A percentile compares a stretch with the other conserved stretches of the same genome.
Conservation (phyloP, 1,140 invertebrate genomes). For the Drosophila rhopaloa region DNA sequence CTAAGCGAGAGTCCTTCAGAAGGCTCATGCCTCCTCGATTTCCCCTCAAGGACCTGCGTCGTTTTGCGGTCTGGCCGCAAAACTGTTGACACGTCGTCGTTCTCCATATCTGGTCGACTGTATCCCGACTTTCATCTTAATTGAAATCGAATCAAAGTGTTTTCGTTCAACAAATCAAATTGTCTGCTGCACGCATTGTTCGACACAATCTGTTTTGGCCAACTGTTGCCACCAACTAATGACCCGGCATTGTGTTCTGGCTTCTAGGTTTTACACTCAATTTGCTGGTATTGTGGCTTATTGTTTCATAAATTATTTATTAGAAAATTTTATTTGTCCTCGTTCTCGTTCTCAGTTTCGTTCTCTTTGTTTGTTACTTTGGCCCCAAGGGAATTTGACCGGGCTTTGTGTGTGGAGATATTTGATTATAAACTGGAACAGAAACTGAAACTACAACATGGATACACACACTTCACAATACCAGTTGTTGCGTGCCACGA, state of each 20-base stretch:
- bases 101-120: slow-evolving; percentile 9
- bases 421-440: slow-evolving; percentile 20
- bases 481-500: slow-evolving; percentile 22
- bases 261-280: slow-evolving; percentile 70
- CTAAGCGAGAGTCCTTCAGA: slow-evolving; percentile 8
- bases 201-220: slow-evolving; percentile 14
- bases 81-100: slow-evolving; percentile 34
- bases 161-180: slow-evolving; percentile 75
- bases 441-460: slow-evolving; percentile 10
- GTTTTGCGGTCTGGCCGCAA: slow-evolving; percentile 39
- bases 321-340: slow-evolving; percentile 56
- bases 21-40: slow-evolving; percentile 25
- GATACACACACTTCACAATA: slow-evolving; percentile 13
- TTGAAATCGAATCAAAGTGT: slow-evolving; percentile 83
- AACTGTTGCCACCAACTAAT: slow-evolving; percentile 62
- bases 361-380: not conserved
- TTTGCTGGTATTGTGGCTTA: slow-evolving; percentile 62
- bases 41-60: slow-evolving; percentile 37
- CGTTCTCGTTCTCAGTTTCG: not conserved
- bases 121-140: slow-evolving; percentile 70
- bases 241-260: slow-evolving; percentile 69
- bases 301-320: slow-evolving; percentile 77
- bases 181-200: slow-evolving; percentile 63
- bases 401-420: slow-evolving; percentile 15
- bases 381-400: slow-evolving; percentile 20